phyloP scores from a whole-genome alignment of 2,888 invertebrate genomes.

The Melanostoma scalare region DNA sequence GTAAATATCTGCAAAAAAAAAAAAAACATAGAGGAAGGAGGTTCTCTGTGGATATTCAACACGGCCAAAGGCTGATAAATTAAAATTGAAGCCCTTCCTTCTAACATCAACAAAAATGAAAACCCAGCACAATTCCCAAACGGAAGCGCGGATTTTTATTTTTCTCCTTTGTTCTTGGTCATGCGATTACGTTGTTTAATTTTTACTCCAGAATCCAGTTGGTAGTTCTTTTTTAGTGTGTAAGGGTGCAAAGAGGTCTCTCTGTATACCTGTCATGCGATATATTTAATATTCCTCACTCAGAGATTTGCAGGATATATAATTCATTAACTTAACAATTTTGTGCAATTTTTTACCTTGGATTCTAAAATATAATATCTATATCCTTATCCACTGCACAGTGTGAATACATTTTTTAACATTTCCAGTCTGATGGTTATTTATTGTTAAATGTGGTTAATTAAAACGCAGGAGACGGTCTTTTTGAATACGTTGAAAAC shows the following conservation, averaged over 20 bases:
- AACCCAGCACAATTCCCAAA: constrained; percentile 61
- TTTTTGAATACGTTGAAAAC: neutral
- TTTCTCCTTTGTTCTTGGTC: constrained; percentile 38
- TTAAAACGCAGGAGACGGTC: constrained; percentile 42
- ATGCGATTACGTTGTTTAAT: constrained; percentile 48
- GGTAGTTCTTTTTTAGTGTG: constrained; percentile 18
- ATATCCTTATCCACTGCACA: neutral
- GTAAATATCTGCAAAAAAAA: constrained; percentile 15
- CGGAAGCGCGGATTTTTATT: constrained; percentile 53
- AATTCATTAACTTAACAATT: constrained; percentile 56
- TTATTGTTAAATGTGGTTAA: constrained; percentile 71
- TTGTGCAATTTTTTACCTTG: constrained; percentile 31
- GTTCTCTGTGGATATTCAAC: constrained; percentile 56
- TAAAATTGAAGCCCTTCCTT: constrained; percentile 37
- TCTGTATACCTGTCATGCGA: constrained; percentile 42
- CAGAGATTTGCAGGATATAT: constrained; percentile 61
- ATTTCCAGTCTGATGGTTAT: constrained; percentile 74
- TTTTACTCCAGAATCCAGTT: constrained; percentile 42
- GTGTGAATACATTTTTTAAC: constrained; percentile 69
- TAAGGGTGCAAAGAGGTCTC: neutral
- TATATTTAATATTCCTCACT: constrained; percentile 61
- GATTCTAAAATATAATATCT: constrained; percentile 55
- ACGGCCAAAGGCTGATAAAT: constrained; percentile 55
- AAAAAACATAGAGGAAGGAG: neutral
- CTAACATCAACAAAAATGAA: constrained; percentile 20